Evolutionary conservation across 2,888 invertebrate genomes (phyloP), one percentile per base, ranked within the genome.

Genomic region (Glyphotaelius pellucidus): DNA sequence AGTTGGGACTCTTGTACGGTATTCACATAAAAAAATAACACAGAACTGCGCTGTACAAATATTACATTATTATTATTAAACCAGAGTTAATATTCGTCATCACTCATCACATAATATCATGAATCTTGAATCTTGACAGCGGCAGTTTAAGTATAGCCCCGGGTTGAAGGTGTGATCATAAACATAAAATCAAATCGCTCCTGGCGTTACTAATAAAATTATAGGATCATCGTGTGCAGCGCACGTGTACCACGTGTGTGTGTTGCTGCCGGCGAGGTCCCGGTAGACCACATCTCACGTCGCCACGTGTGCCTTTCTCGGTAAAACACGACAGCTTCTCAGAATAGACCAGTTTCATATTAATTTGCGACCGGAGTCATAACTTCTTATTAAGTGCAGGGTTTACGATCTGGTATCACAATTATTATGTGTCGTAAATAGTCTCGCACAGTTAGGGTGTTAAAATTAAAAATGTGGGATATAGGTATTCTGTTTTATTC

Each of bases 131-230:
- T 52, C 52, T 52, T 52, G 52, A 52, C 52, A 52, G 52, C 67
- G 25, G 67, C 25, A 25, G 67, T 25, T 67, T 67, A 25, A 81
- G n/a, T 83, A 83, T 35, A 31, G 83, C 35, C 83, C 25, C 19
- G 83, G 19, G 83, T 32, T 83, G 35, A 12, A 83, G 83, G 83
- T 83, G 83, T 83, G 35, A 83, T 38, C 83, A 83, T 32, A 83
- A 83, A 83, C 83, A 83, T 83, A 35, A 83, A 25, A 83, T 35
- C 25, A 35, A 83, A 83, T 83, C 38, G 32, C 67, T 38, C 83
- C 83, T 15, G 35, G 38, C 83, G 83, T 19, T 35, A 35, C 38
- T 32, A 83, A 83, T 83, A 83, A 83, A 83, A 83, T 38, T 35
- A 32, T 83, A 35, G 32, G 19, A 81, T 81, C 32, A 15, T 32